phyloP scores from a whole-genome alignment of 1,140 invertebrate genomes.

The Zophobas morio region DNA sequence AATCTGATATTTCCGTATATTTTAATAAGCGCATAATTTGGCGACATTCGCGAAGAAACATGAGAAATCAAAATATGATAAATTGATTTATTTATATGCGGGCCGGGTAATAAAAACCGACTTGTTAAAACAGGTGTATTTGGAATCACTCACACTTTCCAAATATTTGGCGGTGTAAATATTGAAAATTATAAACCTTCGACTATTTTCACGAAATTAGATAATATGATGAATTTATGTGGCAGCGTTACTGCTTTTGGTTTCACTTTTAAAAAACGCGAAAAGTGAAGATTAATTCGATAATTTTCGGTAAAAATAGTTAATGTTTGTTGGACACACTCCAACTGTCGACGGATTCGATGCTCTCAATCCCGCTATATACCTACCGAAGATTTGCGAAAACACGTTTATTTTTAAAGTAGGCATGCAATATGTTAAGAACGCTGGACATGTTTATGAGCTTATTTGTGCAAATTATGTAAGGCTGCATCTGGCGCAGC shows the following conservation, averaged over 20 bases:
- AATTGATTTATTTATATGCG: slow-evolving; percentile 21
- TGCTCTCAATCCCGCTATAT: slow-evolving; percentile 21
- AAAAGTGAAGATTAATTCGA: slow-evolving; percentile 2
- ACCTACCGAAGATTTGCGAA: slow-evolving; percentile 15
- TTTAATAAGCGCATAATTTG: slow-evolving; percentile 28
- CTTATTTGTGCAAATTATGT: slow-evolving; percentile 37
- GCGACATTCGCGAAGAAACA: slow-evolving; percentile 2
- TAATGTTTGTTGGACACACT: slow-evolving; percentile 29
- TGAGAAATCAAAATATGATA: slow-evolving; percentile 11
- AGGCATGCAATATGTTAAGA: slow-evolving; percentile 31
- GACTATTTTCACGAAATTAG: too few relatives aligned
- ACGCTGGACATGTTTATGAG: slow-evolving; percentile 25
- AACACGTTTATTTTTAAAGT: slow-evolving; percentile 26
- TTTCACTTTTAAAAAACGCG: neutral
- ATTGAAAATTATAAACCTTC: too few relatives aligned
- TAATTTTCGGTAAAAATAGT: slow-evolving; percentile 32
- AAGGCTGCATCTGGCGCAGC: neutral
- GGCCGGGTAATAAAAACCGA: neutral
- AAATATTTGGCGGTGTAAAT: too few relatives aligned
- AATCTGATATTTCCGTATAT: slow-evolving; percentile 25
- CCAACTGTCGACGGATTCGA: slow-evolving; percentile 22
- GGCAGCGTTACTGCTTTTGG: too few relatives aligned
- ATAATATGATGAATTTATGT: too few relatives aligned
- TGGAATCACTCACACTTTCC: neutral
- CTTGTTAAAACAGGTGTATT: neutral